Evolutionary conservation across 2,888 invertebrate species (phyloP), one percentile per base, ranked within the genome.

Genomic region (Julus scanicus): DNA sequence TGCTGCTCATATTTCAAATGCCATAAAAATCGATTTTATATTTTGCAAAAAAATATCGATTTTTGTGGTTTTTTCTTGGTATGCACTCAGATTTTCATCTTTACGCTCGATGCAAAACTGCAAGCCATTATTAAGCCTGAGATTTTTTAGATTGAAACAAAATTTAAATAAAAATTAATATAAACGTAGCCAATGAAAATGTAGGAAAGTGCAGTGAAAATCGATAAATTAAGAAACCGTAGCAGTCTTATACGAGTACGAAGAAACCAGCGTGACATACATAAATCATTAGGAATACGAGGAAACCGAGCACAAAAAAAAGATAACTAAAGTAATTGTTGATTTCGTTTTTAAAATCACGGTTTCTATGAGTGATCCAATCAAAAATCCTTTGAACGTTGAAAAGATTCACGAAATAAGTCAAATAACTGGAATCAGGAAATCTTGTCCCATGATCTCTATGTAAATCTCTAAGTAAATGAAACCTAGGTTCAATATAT

Each of bases 1-100:
- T 80, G 80, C 80, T 80, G 80, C 80, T 80, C 80, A 80, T 80
- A 80, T 80, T 80, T 80, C 80, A 80, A 80, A 80, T 80, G 80
- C 80, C 80, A 80, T 80, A 80, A 80, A 80, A 80, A 80, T 80
- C 80, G 80, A 80, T 80, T 80, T 80, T 80, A 80, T 80, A 80
- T 80, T 80, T 80, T 80, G 80, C 29, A 80, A 80, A 44, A 80
- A 80, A 80, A 37, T 80, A 80, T 80, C 80, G 80, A 80, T 80
- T 80, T 80, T 80, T 29, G 80, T 13, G 80, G 37, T 37, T 29
- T 80, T 80, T 37, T 13, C 11, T 53, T 29, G 2, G 80, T 29
- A 37, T 80, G 80, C 80, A 29, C 80, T 37, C 80, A 80, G 80
- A 80, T 80, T 80, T 71, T 80, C 80, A 80, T 80, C 80, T 80